Conservation (phyloP, 1,140 invertebrate species). For the Ostrea denselamellosa region DNA sequence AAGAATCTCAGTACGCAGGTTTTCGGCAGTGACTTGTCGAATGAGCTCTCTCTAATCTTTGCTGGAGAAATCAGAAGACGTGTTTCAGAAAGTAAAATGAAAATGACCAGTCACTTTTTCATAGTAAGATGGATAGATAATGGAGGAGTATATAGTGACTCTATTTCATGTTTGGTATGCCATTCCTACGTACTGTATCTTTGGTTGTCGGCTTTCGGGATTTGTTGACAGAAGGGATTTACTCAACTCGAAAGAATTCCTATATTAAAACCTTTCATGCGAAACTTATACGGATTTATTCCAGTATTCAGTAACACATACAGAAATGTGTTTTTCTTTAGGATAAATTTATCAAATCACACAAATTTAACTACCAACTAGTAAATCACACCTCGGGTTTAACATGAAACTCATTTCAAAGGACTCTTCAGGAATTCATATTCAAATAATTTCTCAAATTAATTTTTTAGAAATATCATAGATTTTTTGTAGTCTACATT, state of each 20-base stretch:
- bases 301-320: constrained; percentile 31
- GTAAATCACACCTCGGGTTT: not conserved
- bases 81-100: not conserved
- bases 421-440: no score
- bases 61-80: not conserved
- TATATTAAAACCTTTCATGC: constrained; percentile 36
- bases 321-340: constrained; percentile 16
- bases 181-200: not conserved
- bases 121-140: not conserved
- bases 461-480: no score
- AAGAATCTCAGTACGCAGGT: not conserved
- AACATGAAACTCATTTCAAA: no score
- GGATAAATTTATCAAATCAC: constrained; percentile 27
- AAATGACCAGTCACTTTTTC: not conserved
- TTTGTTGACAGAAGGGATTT: constrained; percentile 39
- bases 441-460: no score
- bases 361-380: not conserved
- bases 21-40: not conserved
- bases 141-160: not conserved
- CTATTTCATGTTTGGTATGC: not conserved
- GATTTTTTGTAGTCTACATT: no score
- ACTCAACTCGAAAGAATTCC: constrained; percentile 37
- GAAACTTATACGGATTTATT: constrained; percentile 35
- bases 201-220: constrained; percentile 36
- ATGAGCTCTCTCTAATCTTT: constrained; percentile 3